Conservation (phyloP, 2,888 invertebrate species). For the Rhopalosiphum nymphaeae region DNA sequence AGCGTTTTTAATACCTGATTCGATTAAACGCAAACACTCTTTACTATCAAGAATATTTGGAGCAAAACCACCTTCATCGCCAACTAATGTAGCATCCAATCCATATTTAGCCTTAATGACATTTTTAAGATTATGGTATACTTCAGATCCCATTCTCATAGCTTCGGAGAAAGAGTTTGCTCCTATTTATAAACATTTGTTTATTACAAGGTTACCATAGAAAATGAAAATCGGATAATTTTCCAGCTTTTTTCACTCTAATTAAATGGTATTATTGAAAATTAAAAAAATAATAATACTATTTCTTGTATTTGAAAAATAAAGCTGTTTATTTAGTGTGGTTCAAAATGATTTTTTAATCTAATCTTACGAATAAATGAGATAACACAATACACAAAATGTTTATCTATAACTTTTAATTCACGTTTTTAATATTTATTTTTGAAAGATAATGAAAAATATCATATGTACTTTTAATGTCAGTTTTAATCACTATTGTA, state of each 20-base stretch:
- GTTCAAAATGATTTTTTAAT: neutral
- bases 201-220: neutral
- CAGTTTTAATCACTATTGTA: too few species aligned
- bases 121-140: conserved; percentile 92
- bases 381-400: neutral
- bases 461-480: too few species aligned
- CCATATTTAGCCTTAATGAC: conserved; percentile 97
- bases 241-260: neutral
- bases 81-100: conserved; percentile 96
- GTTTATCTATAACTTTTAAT: too few species aligned
- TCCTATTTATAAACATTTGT: conserved; percentile 73
- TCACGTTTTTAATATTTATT: too few species aligned
- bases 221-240: neutral
- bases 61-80: conserved; percentile 99
- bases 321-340: neutral
- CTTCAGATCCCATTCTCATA: conserved; percentile 98
- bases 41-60: conserved; percentile 97
- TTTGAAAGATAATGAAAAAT: too few species aligned
- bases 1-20: conserved; percentile 90
- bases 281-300: neutral
- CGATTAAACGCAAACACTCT: conserved; percentile 89
- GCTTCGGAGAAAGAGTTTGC: conserved; percentile 94
- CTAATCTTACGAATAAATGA: neutral
- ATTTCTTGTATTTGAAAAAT: too few species aligned
- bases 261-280: neutral